A percentile compares a stretch with the other conserved stretches of the same genome.
These are phyloP conservation scores for Schizothorax lantsangensis DNA, from an alignment of 2,797 vertebrate genomes.

Conservation along the genomic window DNA sequence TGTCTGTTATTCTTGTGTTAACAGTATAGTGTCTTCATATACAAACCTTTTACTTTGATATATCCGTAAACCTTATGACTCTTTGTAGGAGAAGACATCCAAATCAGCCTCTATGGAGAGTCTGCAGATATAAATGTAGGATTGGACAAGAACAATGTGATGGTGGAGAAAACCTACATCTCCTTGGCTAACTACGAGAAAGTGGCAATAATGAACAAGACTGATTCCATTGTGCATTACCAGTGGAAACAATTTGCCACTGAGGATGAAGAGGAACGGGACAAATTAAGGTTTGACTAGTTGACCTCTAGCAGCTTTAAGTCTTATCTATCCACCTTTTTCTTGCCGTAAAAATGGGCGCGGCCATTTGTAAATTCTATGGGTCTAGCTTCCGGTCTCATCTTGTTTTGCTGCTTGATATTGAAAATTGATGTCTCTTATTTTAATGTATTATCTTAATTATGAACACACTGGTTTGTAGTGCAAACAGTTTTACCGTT, in stretches of 20 bases:
- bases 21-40: not conserved
- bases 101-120: constrained; percentile 79
- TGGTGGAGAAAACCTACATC: constrained; percentile 82
- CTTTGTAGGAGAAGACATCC: constrained; percentile 82
- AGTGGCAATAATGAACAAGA: constrained; percentile 82
- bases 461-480: too few relatives aligned
- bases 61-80: not conserved
- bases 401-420: too few relatives aligned
- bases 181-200: constrained; percentile 73
- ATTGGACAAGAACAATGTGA: constrained; percentile 77
- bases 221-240: constrained; percentile 81
- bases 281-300: constrained; percentile 73
- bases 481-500: too few relatives aligned
- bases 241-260: constrained; percentile 82
- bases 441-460: too few relatives aligned
- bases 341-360: too few relatives aligned
- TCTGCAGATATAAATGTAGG: constrained; percentile 81
- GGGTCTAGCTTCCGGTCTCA: too few relatives aligned
- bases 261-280: constrained; percentile 76
- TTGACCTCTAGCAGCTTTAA: not conserved
- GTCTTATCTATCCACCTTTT: not conserved
- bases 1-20: not conserved
- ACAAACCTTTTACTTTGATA: not conserved
- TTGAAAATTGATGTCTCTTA: too few relatives aligned
- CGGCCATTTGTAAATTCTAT: too few relatives aligned